Base-by-base conservation (phyloP, 2,113 vertebrate species). In the Falco punctatus region DNA sequence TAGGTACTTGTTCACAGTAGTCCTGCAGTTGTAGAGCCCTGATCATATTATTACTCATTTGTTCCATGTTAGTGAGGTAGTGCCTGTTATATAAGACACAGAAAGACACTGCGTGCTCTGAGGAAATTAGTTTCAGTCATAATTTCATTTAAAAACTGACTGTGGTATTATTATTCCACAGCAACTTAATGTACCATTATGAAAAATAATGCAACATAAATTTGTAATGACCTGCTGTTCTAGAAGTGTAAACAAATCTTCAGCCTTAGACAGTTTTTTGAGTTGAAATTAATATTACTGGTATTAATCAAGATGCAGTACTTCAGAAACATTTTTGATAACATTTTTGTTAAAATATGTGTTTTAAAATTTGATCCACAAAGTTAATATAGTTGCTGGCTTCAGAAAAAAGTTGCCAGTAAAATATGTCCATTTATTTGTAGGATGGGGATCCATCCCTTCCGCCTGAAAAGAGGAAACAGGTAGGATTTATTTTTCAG, bases 391-490 rank as follows among this genome's bases (percentile, higher is more conserved):
- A 61, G 32, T 81, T 92, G 17, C 69, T 88, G 42, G 32, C 79
- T 91, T 95, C 27, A 86, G 51, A 86, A 95, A 57, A 80, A 95
- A 88, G 14, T 59, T 95, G 28, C 15, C 11, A 73, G n/a, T 96
- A 70, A 97, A 97, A 64, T 78, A 14, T 19, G 13, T 95, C 51
- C 67, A 4, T 96, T 97, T 91, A 81, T 94, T 96, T 97, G 49
- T 92, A 99, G 99, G 99, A 99, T 96, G 99, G 99, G n/a, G 99
- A 99, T 96, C 98, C 98, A 4, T 98, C 99, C 11, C 98, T 99
- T 94, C 99, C 99, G 1, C 99, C 99, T n/a, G 99, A 99, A 90
- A 99, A 99, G 96, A 99, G 99, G 74, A 99, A 99, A 90, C 99
- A 99, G 98, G 99, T 99, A 96, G 97, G 98, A 86, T 74, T 67